These are phyloP conservation scores for Buphagus erythrorhynchus DNA, from an alignment of 2,797 vertebrate species.

Conservation along the genomic window DNA sequence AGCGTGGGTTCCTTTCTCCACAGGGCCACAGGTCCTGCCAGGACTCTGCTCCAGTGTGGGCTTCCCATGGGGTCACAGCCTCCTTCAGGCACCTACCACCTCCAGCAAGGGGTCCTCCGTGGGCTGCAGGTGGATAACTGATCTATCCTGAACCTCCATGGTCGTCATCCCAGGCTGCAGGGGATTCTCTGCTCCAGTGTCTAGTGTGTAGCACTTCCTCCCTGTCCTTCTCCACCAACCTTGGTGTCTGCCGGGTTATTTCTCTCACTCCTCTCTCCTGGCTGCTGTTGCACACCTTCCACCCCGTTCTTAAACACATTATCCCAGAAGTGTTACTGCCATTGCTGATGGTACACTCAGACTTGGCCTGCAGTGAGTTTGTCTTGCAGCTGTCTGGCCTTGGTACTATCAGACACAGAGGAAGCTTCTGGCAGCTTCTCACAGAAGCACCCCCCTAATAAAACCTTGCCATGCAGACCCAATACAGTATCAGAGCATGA, in stretches of 20 bases:
- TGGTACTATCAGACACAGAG: neutral
- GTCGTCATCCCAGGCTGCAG: neutral
- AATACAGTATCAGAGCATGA: neutral
- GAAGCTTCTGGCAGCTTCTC: neutral
- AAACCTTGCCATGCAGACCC: neutral
- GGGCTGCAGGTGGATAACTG: neutral
- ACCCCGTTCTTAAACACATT: neutral
- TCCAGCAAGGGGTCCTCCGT: accelerated
- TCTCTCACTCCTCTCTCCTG: neutral
- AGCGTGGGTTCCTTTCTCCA: neutral
- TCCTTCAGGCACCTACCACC: neutral
- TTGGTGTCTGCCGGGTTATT: neutral
- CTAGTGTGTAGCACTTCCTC: neutral
- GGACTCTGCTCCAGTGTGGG: neutral
- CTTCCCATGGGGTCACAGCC: neutral
- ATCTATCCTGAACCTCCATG: neutral
- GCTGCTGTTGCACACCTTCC: neutral
- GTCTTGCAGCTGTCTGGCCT: neutral
- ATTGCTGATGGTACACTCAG: neutral
- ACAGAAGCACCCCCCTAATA: accelerated
- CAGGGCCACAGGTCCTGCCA: neutral
- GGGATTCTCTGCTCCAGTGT: neutral
- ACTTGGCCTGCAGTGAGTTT: neutral
- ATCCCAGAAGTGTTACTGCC: neutral
- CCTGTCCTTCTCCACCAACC: accelerated